These are phyloP conservation scores for Dinoponera quadriceps DNA, from an alignment of 1,140 invertebrate genomes.

Conservation along the genomic window DNA sequence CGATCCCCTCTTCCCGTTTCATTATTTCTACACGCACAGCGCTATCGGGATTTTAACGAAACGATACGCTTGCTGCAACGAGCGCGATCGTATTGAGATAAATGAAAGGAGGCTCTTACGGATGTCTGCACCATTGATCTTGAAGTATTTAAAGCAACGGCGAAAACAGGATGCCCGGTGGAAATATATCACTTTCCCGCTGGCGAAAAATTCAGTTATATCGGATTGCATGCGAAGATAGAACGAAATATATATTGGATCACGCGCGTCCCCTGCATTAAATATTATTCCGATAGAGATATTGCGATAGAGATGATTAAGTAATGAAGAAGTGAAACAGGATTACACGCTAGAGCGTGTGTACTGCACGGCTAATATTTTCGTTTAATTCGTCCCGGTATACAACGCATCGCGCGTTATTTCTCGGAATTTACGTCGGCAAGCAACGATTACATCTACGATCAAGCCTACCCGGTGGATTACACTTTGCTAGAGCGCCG, in stretches of 20 bases:
- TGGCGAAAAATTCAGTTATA: constrained; percentile 12
- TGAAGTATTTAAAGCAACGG: constrained; percentile 27
- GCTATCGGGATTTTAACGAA: constrained; percentile 55
- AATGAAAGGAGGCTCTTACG: constrained; percentile 28
- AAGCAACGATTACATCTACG: not conserved
- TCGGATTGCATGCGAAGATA: not conserved
- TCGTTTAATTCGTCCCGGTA: not conserved
- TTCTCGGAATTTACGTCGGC: not conserved
- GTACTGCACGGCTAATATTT: not conserved
- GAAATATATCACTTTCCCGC: not conserved
- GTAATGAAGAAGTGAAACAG: not conserved
- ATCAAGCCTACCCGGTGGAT: not conserved
- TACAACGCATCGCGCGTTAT: not conserved
- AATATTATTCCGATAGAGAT: not conserved
- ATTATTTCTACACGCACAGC: constrained; percentile 36
- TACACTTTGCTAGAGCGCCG: not conserved
- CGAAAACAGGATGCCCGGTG: constrained; percentile 7
- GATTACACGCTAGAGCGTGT: not conserved
- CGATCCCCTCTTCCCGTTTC: not conserved
- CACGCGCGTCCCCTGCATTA: not conserved
- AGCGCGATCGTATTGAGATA: constrained; percentile 36
- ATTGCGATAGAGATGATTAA: not conserved
- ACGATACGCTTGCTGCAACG: not conserved
- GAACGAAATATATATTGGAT: not conserved
- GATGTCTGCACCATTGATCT: constrained; percentile 12